These are phyloP conservation scores for Mobula birostris DNA, from an alignment of 2,113 vertebrate species.

Conservation along the genomic window DNA sequence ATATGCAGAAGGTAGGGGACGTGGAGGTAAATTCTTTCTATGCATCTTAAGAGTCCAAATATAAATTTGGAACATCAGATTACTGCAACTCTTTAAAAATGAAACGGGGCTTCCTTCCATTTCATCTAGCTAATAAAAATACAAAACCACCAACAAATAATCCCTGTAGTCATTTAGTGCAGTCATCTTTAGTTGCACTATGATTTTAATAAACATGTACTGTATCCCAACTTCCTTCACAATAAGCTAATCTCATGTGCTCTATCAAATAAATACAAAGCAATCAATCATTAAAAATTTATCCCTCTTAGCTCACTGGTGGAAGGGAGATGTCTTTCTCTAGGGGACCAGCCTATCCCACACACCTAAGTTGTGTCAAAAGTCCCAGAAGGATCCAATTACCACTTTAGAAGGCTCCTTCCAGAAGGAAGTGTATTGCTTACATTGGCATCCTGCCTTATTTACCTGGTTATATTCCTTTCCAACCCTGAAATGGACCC, in stretches of 20 bases:
- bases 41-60: neutral
- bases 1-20: too few species aligned
- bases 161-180: neutral
- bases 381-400: neutral
- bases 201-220: neutral
- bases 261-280: neutral
- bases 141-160: too few species aligned
- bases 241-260: neutral
- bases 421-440: neutral
- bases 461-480: neutral
- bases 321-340: neutral
- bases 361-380: neutral
- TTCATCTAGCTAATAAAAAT: neutral
- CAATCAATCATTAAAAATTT: neutral
- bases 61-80: neutral
- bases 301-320: neutral
- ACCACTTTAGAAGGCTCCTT: neutral
- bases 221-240: neutral
- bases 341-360: neutral
- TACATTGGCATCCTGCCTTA: neutral
- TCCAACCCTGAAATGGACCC: conserved; percentile 1
- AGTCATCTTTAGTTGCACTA: neutral
- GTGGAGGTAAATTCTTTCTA: neutral
- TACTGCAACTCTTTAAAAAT: neutral
- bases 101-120: neutral